These are phyloP conservation scores for Sarcophaga subvicina DNA, from an alignment of 2,888 invertebrate genomes.

Conservation along the genomic window DNA sequence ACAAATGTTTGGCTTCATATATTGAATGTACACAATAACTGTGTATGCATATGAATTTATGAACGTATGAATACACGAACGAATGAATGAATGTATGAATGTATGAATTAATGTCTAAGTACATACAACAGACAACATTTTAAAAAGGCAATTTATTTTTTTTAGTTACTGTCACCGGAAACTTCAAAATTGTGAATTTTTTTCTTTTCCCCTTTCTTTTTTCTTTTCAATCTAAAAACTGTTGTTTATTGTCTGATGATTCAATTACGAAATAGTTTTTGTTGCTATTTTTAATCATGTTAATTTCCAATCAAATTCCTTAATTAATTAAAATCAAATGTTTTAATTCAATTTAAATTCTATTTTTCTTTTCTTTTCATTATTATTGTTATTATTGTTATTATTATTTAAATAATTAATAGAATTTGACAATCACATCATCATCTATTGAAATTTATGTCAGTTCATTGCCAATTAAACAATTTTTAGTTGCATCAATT, in stretches of 20 bases:
- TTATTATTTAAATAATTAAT: constrained; percentile 55
- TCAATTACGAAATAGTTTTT: constrained; percentile 26
- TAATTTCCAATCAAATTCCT: constrained; percentile 19
- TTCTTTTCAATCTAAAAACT: background rate
- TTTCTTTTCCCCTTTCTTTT: constrained; percentile 15
- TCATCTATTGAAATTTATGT: constrained; percentile 39
- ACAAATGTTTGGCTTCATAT: constrained; percentile 62
- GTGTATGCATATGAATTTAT: background rate
- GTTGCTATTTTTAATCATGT: background rate
- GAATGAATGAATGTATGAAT: background rate
- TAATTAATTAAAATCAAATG: constrained; percentile 14
- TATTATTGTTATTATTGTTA: too few species aligned
- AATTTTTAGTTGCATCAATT: constrained; percentile 58
- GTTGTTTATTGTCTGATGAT: constrained; percentile 35
- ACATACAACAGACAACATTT: background rate
- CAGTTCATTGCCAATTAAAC: constrained; percentile 66
- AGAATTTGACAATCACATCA: constrained; percentile 55
- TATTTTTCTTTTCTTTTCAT: background rate
- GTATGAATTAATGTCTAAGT: constrained; percentile 8
- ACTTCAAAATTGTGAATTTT: constrained; percentile 29
- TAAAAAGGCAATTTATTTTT: constrained; percentile 1
- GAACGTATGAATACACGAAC: background rate
- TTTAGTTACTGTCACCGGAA: constrained; percentile 39
- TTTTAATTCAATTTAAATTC: constrained; percentile 53
- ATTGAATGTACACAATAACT: background rate